Evolutionary conservation across 2,797 vertebrate genomes (phyloP).

Genomic region (Pelochelys cantorii): DNA sequence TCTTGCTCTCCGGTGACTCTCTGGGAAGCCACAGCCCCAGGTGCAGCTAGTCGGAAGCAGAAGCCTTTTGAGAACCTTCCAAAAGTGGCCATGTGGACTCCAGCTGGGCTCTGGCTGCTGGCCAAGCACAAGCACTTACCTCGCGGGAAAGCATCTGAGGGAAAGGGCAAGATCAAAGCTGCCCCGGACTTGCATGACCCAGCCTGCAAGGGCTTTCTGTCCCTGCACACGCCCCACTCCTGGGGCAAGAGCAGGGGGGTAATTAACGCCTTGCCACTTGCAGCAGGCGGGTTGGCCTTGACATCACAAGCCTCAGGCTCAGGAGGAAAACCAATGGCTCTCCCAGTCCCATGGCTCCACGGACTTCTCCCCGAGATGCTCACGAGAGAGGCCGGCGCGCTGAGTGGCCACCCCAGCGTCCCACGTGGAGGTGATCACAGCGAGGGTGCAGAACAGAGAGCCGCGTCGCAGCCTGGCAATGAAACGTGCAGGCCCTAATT

Average conservation of each 20-base stretch:
- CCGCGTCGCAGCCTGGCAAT: neutral
- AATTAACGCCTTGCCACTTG: neutral
- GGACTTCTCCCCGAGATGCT: neutral
- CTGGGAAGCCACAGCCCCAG: fast-evolving
- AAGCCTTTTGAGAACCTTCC: neutral
- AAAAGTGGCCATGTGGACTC: fast-evolving
- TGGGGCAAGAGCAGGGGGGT: neutral
- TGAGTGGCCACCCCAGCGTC: neutral
- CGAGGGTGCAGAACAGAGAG: neutral
- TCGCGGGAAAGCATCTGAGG: fast-evolving
- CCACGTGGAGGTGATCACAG: neutral
- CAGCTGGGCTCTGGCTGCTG: neutral
- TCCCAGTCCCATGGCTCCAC: neutral
- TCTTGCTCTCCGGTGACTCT: neutral
- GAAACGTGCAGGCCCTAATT: neutral
- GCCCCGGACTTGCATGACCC: fast-evolving
- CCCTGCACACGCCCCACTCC: neutral
- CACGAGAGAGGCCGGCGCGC: neutral
- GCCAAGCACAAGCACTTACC: neutral
- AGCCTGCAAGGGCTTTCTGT: fast-evolving
- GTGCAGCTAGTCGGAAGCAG: fast-evolving
- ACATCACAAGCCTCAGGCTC: neutral
- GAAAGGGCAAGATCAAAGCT: neutral
- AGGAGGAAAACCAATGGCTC: neutral
- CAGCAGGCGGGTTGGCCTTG: neutral